Conservation (phyloP, 2,797 vertebrate genomes). For the Anguilla megastoma region DNA sequence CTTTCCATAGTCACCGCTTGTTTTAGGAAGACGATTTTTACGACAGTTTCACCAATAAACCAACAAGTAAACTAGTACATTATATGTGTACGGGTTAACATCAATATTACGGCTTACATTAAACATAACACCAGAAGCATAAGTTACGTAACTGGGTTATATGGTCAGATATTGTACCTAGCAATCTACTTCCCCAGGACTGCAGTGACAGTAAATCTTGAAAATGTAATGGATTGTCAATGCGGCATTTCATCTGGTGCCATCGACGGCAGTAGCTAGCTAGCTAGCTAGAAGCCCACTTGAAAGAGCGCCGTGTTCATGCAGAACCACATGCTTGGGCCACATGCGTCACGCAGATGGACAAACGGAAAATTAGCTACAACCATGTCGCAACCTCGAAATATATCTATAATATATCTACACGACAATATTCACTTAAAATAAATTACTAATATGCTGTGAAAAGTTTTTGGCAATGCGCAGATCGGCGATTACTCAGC, state of each 20-base stretch:
- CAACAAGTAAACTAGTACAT: neutral
- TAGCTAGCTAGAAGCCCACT: neutral
- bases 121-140: neutral
- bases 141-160: neutral
- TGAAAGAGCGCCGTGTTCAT: neutral
- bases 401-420: neutral
- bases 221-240: constrained; percentile 25
- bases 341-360: constrained; percentile 38
- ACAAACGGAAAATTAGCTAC: constrained; percentile 28
- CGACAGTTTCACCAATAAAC: neutral
- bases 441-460: neutral
- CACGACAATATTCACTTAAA: neutral
- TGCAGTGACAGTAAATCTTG: constrained; percentile 47
- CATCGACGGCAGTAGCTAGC: neutral
- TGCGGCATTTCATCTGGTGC: constrained; percentile 35
- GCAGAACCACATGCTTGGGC: constrained; percentile 37
- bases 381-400: neutral
- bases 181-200: neutral
- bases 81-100: neutral
- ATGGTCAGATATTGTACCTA: neutral
- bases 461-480: neutral
- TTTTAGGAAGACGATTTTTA: neutral
- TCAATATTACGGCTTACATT: neutral
- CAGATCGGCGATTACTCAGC: neutral
- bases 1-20: neutral